These are phyloP conservation scores for Portunus trituberculatus DNA, from an alignment of 1,140 invertebrate species.

Conservation along the genomic window DNA sequence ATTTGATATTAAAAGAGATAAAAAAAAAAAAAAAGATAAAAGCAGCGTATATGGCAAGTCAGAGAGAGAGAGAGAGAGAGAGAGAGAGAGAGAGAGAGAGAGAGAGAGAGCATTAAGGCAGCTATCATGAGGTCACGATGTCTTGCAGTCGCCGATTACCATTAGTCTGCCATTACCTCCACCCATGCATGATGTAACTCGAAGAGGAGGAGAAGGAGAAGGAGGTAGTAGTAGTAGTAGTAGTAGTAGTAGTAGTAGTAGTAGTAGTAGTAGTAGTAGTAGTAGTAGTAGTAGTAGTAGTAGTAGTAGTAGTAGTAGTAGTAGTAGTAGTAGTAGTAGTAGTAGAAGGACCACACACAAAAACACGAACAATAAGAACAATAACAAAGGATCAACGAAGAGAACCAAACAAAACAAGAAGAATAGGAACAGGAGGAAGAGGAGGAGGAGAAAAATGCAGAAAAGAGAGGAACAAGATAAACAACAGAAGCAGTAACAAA, in stretches of 20 bases:
- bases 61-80: background rate
- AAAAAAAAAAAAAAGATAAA: background rate
- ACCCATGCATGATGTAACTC: background rate
- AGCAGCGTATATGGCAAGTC: background rate
- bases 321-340: slow-evolving; percentile 22
- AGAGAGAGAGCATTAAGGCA: background rate
- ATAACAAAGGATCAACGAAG: too few species aligned
- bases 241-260: too few species aligned
- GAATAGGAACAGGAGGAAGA: background rate
- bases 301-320: slow-evolving; percentile 11
- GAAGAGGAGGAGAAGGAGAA: background rate
- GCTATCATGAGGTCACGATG: background rate
- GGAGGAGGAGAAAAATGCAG: background rate
- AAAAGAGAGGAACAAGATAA: background rate
- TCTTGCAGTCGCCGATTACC: background rate
- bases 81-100: background rate
- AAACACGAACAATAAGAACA: too few species aligned
- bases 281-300: too few species aligned
- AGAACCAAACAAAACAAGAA: background rate
- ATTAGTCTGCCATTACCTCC: background rate
- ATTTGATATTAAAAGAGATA: background rate
- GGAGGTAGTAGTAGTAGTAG: background rate
- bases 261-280: too few species aligned
- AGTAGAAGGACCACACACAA: background rate
- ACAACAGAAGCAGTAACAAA: too few species aligned